Percentiles rank a stretch among this genome's conserved stretches.
Evolutionary conservation across 2,797 vertebrate species (phyloP).

Genomic region (Halcyon badia): DNA sequence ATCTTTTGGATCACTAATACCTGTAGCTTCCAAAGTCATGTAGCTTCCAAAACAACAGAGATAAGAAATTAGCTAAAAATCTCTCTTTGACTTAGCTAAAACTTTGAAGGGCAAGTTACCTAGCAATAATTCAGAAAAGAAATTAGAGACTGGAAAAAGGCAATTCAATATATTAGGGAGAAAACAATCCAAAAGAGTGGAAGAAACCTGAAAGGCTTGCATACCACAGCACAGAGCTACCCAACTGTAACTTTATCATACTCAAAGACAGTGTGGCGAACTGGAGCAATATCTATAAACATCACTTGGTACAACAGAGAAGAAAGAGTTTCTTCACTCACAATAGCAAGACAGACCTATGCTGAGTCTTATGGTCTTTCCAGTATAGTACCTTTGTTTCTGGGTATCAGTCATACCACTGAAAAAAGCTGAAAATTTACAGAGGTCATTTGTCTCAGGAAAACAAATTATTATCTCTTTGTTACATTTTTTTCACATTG

Average conservation of each 20-base stretch:
- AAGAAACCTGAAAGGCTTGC: not conserved
- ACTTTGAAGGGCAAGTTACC: not conserved
- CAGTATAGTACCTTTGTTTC: not conserved
- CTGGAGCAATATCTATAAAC: not conserved
- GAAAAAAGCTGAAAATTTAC: not conserved
- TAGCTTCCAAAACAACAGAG: not conserved
- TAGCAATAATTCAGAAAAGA: not conserved
- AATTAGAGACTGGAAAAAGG: not conserved
- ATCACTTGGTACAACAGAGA: not conserved
- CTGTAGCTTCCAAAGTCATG: not conserved
- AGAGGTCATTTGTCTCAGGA: not conserved
- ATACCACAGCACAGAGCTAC: not conserved
- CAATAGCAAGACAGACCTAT: not conserved
- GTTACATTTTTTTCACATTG: accelerated
- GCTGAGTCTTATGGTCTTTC: accelerated
- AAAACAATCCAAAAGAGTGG: not conserved
- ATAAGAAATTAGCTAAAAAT: not conserved
- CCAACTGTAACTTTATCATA: accelerated
- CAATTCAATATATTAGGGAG: not conserved
- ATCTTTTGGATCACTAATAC: not conserved
- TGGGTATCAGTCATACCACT: accelerated
- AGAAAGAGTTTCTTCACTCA: not conserved
- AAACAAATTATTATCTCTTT: not conserved
- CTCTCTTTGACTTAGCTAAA: not conserved
- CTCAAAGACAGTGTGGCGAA: not conserved